Evolutionary conservation across 2,888 invertebrate species (phyloP).

Genomic region (Orthosia gracilis): DNA sequence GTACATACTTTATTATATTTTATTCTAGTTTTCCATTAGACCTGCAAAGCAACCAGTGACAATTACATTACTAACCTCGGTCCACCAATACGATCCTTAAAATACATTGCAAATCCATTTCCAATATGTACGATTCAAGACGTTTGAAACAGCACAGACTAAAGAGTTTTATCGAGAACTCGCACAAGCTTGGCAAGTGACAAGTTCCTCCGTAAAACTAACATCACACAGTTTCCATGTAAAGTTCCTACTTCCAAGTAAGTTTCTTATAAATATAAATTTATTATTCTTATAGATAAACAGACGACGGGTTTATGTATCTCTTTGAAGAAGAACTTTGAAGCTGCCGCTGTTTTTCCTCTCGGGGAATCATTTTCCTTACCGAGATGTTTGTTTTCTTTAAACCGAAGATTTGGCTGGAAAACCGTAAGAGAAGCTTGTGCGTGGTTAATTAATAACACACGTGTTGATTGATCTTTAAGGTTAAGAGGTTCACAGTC

Average conservation of each 20-base stretch:
- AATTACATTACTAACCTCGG: too few relatives aligned
- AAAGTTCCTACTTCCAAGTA: conserved; percentile 24
- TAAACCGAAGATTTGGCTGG: background rate
- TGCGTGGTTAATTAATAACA: background rate
- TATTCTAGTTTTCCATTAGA: too few relatives aligned
- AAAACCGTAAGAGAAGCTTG: too few relatives aligned
- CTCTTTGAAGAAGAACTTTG: conserved; percentile 1
- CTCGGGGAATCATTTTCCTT: background rate
- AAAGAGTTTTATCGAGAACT: conserved; percentile 39
- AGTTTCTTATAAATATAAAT: conserved; percentile 33
- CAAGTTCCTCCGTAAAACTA: conserved; percentile 39
- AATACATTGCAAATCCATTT: conserved; percentile 44
- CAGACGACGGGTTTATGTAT: conserved; percentile 21
- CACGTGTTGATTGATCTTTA: background rate
- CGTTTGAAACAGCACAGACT: conserved; percentile 8
- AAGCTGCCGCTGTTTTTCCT: background rate
- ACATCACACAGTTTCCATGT: conserved; percentile 17
- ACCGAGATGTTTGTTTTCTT: background rate
- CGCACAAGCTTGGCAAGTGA: conserved; percentile 25
- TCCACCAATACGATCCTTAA: too few relatives aligned
- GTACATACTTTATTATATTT: too few relatives aligned
- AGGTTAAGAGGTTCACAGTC: background rate
- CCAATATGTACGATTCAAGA: conserved; percentile 5
- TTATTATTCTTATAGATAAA: too few relatives aligned
- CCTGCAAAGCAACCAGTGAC: too few relatives aligned